Base-by-base conservation (phyloP, 2,113 vertebrate genomes). In the Epinephelus moara region DNA sequence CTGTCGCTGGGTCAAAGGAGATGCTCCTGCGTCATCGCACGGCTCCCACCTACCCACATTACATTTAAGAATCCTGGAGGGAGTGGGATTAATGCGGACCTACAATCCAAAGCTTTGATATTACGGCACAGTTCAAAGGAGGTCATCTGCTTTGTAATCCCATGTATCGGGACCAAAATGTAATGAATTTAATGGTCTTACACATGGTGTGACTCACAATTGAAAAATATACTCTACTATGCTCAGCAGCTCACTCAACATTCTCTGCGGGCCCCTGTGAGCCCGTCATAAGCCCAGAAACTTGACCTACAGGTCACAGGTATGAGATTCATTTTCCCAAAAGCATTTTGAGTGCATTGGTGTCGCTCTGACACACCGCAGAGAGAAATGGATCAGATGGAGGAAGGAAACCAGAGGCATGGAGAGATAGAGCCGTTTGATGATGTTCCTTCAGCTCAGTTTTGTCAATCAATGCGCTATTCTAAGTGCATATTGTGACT, bases 101-200 rank as follows among this genome's bases (percentile, higher is more conserved):
- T 33, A 30, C 64, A 85, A 59, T 83, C 62, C 61, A 84, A 66
- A 23, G 56, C 78, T 84, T 68, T 66, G 47, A 85, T 75, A 78
- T 80, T 72, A 61, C 4, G 0, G 21, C 33, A 40, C 18, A 78
- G 78, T 84, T 90, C 72, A 81, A 75, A 75, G 42, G 27, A 53
- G 78, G 82, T 71, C 77, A 81, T 49, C 42, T 80, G 64, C 75
- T 74, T 82, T 61, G 64, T 92, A 90, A 92, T 93, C 89, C 78
- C 45, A 64, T 88, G 69, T 68, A 88, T 71, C 49, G 68, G 63
- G 25, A 74, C 42, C 57, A 27, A 74, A 76, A 86, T 89, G 66
- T 85, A 80, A 89, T 88, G 83, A 85, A 86, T 57, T 50, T 84
- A 90, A 85, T 85, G 59, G 75, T 76, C 61, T 92, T 79, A 81